Percentiles rank a stretch among this genome's conserved stretches.
Conservation (phyloP, 2,888 invertebrate species). For the Corbicula japonica region DNA sequence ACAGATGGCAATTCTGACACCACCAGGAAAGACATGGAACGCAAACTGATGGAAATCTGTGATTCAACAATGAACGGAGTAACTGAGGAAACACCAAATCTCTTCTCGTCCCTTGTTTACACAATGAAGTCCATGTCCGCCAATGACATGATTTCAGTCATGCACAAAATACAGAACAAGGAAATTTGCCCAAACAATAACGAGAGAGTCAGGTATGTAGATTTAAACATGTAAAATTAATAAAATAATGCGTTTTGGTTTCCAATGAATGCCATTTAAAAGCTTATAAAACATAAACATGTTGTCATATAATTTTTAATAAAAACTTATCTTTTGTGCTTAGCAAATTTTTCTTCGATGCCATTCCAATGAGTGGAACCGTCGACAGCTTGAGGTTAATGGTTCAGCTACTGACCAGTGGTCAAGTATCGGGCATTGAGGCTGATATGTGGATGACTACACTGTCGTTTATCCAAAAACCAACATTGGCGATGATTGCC, state of each 20-base stretch:
- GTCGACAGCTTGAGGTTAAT: conserved; percentile 93
- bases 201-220: conserved; percentile 73
- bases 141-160: conserved; percentile 80
- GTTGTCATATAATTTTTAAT: background rate
- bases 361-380: conserved; percentile 94
- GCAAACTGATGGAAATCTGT: conserved; percentile 78
- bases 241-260: background rate
- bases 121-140: conserved; percentile 85
- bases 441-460: conserved; percentile 94
- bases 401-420: conserved; percentile 92
- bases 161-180: conserved; percentile 68
- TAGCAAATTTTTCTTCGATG: conserved; percentile 93
- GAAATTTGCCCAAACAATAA: conserved; percentile 74
- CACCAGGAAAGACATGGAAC: conserved; percentile 60
- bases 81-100: conserved; percentile 86
- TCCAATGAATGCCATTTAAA: too few species aligned
- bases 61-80: conserved; percentile 82
- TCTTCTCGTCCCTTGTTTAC: conserved; percentile 87
- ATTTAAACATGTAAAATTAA: background rate
- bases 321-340: conserved; percentile 13
- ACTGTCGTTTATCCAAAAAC: conserved; percentile 91
- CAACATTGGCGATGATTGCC: conserved; percentile 86
- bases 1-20: conserved; percentile 34
- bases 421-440: conserved; percentile 89
- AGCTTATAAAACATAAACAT: too few species aligned